Evolutionary conservation across 2,113 vertebrate genomes (phyloP), one percentile per base, ranked within the genome.

Genomic region (Macheiramphus alcinus): DNA sequence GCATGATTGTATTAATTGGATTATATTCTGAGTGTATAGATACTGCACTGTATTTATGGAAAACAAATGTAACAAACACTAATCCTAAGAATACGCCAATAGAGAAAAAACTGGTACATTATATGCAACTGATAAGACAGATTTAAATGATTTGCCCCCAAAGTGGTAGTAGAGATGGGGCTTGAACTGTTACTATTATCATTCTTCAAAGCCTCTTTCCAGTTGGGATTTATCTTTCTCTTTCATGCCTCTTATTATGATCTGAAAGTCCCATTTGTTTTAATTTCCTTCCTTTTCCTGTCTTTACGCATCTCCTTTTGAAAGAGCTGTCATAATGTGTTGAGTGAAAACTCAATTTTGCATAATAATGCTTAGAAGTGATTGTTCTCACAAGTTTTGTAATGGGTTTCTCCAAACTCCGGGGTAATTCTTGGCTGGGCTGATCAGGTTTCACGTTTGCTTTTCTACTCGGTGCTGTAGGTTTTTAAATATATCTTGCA

Each of bases 1-100:
- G 79, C 78, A 43, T 88, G 81, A 70, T 88, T 88, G 36, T 90
- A 85, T 85, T 94, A 95, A 93, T 81, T 89, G 65, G 66, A 76
- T 94, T 94, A 66, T 91, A 76, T 91, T 82, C 52, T 58, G 62
- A 85, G 45, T 47, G 13, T 82, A 80, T 31, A 90, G 76, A 55
- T 82, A 73, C 32, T 85, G 50, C n/a, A 25, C 42, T 68, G 6
- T 90, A 93, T 66, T 71, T 83, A 78, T 80, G 78, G 53, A 45
- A 84, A 80, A 53, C 0, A 2, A 75, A 67, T 48, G 53, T 71
- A 84, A 58, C 38, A 84, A 92, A 53, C 40, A 50, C 63, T 67
- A 83, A 89, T 92, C 76, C 62, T 82, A 72, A 63, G 53, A 89
- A 86, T 67, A 65, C 0, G 12, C 48, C 85, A 56, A 13, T 5